Percentiles rank a stretch among this genome's conserved stretches.
Evolutionary conservation across 2,888 invertebrate species (phyloP).

Genomic region (Anodontia alba): DNA sequence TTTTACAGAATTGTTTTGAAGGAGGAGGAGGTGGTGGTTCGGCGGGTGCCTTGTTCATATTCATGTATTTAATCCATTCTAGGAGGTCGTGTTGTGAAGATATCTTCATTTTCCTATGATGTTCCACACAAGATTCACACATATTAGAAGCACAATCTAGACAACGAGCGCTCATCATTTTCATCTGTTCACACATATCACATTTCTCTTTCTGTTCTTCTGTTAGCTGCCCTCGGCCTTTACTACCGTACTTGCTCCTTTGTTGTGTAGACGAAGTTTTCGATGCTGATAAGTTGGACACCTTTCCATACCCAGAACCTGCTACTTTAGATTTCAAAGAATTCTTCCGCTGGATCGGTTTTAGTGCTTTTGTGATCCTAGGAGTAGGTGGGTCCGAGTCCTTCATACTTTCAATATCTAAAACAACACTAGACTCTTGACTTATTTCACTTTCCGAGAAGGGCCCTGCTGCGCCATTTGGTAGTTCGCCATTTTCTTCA

Average conservation of each 20-base stretch:
- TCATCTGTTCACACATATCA: conserved; percentile 57
- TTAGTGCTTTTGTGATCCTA: neutral
- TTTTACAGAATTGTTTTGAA: conserved; percentile 38
- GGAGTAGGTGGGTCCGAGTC: neutral
- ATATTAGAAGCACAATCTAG: conserved; percentile 51
- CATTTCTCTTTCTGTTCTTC: conserved; percentile 18
- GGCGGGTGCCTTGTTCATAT: conserved; percentile 12
- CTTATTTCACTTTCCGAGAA: conserved; percentile 7
- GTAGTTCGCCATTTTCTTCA: neutral
- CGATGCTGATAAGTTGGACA: neutral
- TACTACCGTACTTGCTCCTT: neutral
- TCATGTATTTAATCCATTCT: conserved; percentile 44
- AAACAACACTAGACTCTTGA: neutral
- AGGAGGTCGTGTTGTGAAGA: conserved; percentile 46
- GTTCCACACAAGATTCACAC: conserved; percentile 51
- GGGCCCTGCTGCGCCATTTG: conserved; percentile 1
- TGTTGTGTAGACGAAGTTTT: neutral
- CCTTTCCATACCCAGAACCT: neutral
- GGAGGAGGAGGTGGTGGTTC: conserved; percentile 26
- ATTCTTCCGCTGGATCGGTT: neutral
- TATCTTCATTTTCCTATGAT: conserved; percentile 59
- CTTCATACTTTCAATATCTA: neutral
- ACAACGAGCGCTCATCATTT: conserved; percentile 46
- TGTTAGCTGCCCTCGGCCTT: neutral
- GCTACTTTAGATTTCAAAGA: neutral